These are phyloP conservation scores for Xestia rhomboidea DNA, from an alignment of 2,888 invertebrate species.

Conservation along the genomic window DNA sequence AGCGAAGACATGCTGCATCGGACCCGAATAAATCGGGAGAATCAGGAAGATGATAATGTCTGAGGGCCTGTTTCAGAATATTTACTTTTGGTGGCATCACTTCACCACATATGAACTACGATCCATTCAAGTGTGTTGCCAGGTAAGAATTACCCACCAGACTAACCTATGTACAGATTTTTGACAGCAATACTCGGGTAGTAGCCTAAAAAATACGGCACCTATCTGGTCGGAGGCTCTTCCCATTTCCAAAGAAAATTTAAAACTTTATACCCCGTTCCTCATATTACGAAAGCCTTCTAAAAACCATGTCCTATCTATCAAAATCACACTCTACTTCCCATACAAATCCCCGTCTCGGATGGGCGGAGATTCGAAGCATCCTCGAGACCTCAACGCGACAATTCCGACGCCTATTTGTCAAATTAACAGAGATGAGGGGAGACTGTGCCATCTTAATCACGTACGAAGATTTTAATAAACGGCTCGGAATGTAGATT, in stretches of 20 bases:
- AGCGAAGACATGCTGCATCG: neutral
- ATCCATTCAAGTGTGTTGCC: no score
- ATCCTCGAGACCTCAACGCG: constrained; percentile 64
- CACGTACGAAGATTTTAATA: constrained; percentile 72
- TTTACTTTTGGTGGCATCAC: neutral
- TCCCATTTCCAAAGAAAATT: neutral
- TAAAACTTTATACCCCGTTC: neutral
- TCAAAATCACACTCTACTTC: constrained; percentile 29
- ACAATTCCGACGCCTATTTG: constrained; percentile 79
- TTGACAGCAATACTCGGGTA: neutral
- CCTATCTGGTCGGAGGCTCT: neutral
- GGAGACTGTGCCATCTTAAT: constrained; percentile 66
- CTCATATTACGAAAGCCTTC: neutral
- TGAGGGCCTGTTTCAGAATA: neutral
- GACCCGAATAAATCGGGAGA: neutral
- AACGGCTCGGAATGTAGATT: constrained; percentile 62
- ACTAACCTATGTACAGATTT: neutral
- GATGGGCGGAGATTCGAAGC: constrained; percentile 78
- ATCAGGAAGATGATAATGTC: neutral
- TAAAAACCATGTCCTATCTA: constrained; percentile 47
- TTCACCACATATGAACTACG: neutral
- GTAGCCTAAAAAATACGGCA: neutral
- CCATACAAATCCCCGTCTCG: constrained; percentile 51
- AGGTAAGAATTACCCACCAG: neutral
- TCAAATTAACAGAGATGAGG: constrained; percentile 72